Percentiles rank a stretch among this genome's conserved stretches.
Conservation (phyloP, 2,113 vertebrate genomes). For the Carollia perspicillata region DNA sequence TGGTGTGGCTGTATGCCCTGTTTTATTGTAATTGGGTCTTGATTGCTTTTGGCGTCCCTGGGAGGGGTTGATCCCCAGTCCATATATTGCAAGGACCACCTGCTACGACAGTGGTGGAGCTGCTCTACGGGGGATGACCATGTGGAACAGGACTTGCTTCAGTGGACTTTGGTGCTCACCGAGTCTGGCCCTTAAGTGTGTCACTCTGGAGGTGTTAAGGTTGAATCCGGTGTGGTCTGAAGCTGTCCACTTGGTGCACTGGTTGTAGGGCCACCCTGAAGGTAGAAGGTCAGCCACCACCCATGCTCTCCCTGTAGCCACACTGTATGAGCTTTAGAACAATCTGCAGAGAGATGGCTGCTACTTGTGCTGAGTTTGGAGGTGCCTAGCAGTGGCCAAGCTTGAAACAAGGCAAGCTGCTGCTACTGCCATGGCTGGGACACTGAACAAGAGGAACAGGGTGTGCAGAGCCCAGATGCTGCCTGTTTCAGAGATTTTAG, state of each 20-base stretch:
- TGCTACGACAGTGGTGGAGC: too few species aligned
- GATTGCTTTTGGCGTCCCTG: too few species aligned
- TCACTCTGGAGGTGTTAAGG: too few species aligned
- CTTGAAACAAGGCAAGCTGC: neutral
- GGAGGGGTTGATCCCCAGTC: too few species aligned
- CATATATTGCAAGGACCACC: too few species aligned
- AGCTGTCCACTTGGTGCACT: neutral
- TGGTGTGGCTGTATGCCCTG: too few species aligned
- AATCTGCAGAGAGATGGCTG: neutral
- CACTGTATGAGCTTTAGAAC: neutral
- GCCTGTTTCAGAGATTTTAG: neutral
- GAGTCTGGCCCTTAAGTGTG: too few species aligned
- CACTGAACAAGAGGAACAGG: neutral
- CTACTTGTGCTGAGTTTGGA: neutral
- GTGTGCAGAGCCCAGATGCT: neutral
- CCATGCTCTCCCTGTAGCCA: neutral
- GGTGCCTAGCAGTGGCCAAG: neutral
- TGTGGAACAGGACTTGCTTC: too few species aligned
- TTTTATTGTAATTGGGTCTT: too few species aligned
- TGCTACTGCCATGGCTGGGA: neutral
- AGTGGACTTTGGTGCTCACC: too few species aligned
- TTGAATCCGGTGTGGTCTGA: neutral
- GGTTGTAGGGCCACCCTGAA: neutral
- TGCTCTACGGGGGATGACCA: too few species aligned
- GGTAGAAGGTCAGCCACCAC: neutral